Percentiles rank a stretch among this genome's conserved stretches.
phyloP scores from a whole-genome alignment of 2,888 invertebrate genomes.

The Bimastos eiseni region DNA sequence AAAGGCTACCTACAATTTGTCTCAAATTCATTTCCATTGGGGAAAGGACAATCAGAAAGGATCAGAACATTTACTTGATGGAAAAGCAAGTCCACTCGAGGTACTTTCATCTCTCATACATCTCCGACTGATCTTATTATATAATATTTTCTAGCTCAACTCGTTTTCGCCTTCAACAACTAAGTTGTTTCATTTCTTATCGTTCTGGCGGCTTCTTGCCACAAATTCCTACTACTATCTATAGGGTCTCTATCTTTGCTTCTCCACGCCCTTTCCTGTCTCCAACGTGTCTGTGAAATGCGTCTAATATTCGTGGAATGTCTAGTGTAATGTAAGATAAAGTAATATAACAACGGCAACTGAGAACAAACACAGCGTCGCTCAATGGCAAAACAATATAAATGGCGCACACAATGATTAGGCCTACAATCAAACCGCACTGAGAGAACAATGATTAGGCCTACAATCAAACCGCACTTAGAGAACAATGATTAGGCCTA shows the following conservation, averaged over 20 bases:
- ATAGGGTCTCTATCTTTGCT: not conserved
- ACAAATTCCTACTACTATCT: too few species aligned
- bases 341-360: too few species aligned
- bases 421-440: too few species aligned
- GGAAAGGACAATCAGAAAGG: not conserved
- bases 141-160: not conserved
- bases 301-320: not conserved
- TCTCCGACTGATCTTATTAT: not conserved
- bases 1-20: not conserved
- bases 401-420: too few species aligned
- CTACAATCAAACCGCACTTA: too few species aligned
- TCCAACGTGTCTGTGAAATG: not conserved
- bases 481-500: too few species aligned
- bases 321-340: not conserved
- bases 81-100: not conserved
- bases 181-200: not conserved
- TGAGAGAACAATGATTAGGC: too few species aligned
- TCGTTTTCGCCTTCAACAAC: not conserved
- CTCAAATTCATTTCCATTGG: constrained; percentile 29
- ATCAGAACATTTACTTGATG: not conserved
- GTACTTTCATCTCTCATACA: not conserved
- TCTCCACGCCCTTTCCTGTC: not conserved
- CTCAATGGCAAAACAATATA: too few species aligned
- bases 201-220: too few species aligned
- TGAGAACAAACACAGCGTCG: too few species aligned